Evolutionary conservation across 2,888 invertebrate genomes (phyloP).

Genomic region (Microctonus aethiopoides): DNA sequence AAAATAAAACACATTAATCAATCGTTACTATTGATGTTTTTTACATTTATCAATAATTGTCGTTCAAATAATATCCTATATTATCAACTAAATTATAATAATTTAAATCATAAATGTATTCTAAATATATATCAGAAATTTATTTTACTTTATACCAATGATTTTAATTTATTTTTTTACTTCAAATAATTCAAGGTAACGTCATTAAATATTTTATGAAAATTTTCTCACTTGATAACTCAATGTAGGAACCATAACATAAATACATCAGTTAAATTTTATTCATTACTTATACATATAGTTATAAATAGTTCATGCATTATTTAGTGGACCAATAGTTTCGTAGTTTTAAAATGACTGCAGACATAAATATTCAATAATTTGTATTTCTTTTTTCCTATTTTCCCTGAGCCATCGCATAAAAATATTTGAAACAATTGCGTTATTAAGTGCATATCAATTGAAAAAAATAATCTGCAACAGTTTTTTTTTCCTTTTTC

Average conservation of each 20-base stretch:
- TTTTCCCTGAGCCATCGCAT: background rate
- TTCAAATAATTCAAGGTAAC: background rate
- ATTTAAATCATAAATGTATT: background rate
- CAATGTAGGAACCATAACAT: background rate
- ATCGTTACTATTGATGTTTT: slow-evolving; percentile 35
- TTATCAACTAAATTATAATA: background rate
- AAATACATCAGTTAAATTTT: background rate
- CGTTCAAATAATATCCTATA: slow-evolving; percentile 9
- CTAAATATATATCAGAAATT: too few relatives aligned
- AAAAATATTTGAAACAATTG: background rate
- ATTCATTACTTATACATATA: background rate
- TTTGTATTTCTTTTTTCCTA: background rate
- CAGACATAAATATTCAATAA: background rate
- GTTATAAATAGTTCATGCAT: background rate
- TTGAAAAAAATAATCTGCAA: too few relatives aligned
- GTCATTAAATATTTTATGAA: background rate
- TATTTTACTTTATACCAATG: background rate
- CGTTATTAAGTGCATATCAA: background rate
- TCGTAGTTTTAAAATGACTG: background rate
- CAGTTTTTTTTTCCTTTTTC: too few relatives aligned
- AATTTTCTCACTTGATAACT: background rate
- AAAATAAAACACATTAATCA: slow-evolving; percentile 51
- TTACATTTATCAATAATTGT: background rate
- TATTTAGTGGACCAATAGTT: too few relatives aligned
- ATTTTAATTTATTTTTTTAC: background rate